Conservation (phyloP, 1,140 invertebrate species). For the Nasonia longicornis region DNA sequence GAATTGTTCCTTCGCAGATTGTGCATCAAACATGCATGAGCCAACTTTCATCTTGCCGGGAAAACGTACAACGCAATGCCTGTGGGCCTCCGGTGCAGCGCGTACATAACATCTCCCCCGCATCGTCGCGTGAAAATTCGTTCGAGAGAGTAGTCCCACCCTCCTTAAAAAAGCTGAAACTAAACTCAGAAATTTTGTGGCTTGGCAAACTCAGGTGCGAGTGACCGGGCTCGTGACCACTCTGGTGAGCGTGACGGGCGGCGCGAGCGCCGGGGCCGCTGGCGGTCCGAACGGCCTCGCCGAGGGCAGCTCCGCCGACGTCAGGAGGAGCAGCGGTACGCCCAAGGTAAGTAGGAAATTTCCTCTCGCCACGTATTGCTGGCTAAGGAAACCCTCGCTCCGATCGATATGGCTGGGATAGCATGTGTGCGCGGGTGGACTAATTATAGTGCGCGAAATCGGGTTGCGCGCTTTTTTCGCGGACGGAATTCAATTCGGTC, state of each 20-base stretch:
- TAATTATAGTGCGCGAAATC: neutral
- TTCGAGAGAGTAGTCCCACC: no score
- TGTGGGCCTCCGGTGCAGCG: no score
- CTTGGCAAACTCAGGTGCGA: constrained; percentile 73
- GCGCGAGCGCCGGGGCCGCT: constrained; percentile 47
- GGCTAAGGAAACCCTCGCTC: neutral
- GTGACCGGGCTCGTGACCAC: constrained; percentile 81
- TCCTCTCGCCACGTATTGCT: neutral
- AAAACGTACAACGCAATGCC: no score
- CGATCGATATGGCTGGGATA: neutral
- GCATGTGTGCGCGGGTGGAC: neutral
- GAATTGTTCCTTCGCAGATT: neutral
- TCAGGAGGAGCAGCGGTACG: constrained; percentile 59
- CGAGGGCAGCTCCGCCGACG: constrained; percentile 50
- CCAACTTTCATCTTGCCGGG: neutral
- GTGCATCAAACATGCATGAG: neutral
- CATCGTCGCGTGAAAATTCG: no score
- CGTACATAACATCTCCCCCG: no score
- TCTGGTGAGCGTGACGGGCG: constrained; percentile 79
- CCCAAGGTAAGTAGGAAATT: constrained; percentile 57
- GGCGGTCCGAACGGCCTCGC: constrained; percentile 11
- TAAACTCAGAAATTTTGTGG: constrained; percentile 45
- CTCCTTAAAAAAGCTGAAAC: neutral
- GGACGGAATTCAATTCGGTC: neutral
- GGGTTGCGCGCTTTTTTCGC: neutral